Conservation (phyloP, 2,888 invertebrate species). For the Schizaphis graminum region DNA sequence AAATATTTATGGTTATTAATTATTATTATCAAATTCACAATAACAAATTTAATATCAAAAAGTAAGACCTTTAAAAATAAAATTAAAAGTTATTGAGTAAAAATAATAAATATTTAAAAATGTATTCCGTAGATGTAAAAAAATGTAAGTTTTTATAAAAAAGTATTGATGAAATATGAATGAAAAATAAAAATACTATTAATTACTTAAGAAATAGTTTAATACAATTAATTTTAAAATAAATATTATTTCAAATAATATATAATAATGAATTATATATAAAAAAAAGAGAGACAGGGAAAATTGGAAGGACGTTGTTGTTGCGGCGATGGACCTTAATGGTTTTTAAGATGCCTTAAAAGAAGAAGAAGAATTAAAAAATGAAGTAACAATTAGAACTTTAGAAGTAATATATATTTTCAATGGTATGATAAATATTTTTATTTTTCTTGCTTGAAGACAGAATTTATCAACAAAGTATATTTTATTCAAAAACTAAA, state of each 20-base stretch:
- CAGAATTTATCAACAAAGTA: not conserved
- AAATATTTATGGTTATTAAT: not conserved
- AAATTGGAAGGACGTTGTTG: too few species aligned
- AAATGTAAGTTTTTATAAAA: not conserved
- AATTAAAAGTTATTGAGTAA: not conserved
- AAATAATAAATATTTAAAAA: not conserved
- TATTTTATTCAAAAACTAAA: not conserved
- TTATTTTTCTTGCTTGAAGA: not conserved
- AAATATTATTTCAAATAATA: not conserved
- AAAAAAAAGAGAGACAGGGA: not conserved
- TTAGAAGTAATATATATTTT: not conserved
- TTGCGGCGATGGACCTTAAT: too few species aligned
- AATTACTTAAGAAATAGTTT: not conserved
- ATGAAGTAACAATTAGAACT: not conserved
- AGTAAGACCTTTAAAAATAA: not conserved
- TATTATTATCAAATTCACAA: not conserved
- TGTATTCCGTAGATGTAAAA: not conserved
- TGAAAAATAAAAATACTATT: not conserved
- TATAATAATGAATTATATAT: not conserved
- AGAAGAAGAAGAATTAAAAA: not conserved
- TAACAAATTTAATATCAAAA: not conserved
- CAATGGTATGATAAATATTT: not conserved
- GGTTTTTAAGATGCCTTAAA: too few species aligned
- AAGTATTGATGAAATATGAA: not conserved
- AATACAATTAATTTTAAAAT: not conserved